Percentiles rank a stretch among this genome's conserved stretches.
Evolutionary conservation across 2,888 invertebrate genomes (phyloP).

Genomic region (Autographa pulchrina): DNA sequence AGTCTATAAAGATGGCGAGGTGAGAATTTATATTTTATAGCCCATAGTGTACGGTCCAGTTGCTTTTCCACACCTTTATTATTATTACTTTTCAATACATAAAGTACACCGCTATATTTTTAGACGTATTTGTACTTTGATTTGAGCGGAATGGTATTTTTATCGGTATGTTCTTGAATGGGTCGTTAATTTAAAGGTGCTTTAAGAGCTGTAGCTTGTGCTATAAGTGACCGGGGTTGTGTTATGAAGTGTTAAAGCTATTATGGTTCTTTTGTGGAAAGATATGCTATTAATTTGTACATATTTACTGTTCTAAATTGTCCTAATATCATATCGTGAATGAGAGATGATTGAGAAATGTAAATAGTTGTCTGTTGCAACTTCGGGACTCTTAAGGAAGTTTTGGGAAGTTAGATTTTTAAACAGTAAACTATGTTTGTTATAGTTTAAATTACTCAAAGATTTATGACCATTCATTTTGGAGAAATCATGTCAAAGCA

Average conservation of each 20-base stretch:
- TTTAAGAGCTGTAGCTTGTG: neutral
- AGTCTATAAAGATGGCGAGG: conserved; percentile 15
- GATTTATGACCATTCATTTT: no score
- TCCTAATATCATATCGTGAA: no score
- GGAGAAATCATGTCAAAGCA: no score
- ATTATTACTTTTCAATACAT: conserved; percentile 40
- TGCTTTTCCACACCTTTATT: conserved; percentile 27
- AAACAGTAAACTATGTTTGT: no score
- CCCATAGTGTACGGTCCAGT: conserved; percentile 29
- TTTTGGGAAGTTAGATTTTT: no score
- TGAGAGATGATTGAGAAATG: no score
- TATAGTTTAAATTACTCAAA: no score
- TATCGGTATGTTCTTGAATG: neutral
- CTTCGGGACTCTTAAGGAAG: no score
- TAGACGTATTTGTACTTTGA: neutral
- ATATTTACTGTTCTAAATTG: no score
- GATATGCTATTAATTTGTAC: no score
- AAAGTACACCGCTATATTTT: conserved; percentile 14
- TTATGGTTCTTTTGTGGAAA: neutral
- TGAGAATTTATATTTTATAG: conserved; percentile 48
- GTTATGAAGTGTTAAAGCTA: neutral
- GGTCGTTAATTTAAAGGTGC: neutral
- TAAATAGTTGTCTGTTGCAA: no score
- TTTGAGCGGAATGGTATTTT: conserved; percentile 15
- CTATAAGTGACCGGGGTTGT: neutral